These are phyloP conservation scores for Gouania willdenowi DNA, from an alignment of 2,797 vertebrate genomes.

Conservation along the genomic window DNA sequence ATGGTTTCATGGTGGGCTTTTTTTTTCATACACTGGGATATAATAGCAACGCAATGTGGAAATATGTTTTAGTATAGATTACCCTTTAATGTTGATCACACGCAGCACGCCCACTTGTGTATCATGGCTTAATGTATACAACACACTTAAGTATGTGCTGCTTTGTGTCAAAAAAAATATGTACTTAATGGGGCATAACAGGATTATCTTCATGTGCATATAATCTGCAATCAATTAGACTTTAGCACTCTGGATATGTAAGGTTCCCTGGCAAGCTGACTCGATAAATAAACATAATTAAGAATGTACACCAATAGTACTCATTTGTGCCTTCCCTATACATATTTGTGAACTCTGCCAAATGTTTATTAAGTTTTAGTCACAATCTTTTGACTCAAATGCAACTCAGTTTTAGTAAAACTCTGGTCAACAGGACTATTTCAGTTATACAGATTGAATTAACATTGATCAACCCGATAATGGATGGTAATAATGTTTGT, in stretches of 20 bases:
- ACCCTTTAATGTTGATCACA: not conserved
- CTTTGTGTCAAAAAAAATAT: slow-evolving; percentile 38
- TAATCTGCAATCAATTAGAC: slow-evolving; percentile 45
- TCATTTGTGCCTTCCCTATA: no score
- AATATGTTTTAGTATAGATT: not conserved
- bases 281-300: not conserved
- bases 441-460: no score
- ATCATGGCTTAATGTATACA: slow-evolving; percentile 28
- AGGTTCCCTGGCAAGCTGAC: not conserved
- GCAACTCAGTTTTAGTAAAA: no score
- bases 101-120: not conserved
- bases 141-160: slow-evolving; percentile 22
- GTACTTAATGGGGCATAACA: slow-evolving; percentile 42
- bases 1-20: no score
- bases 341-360: slow-evolving; percentile 4
- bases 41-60: not conserved
- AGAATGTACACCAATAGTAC: not conserved
- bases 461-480: no score
- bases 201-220: slow-evolving; percentile 40
- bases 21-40: no score
- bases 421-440: no score
- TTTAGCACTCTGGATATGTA: slow-evolving; percentile 4
- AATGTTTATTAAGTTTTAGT: no score
- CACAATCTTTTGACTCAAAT: no score
- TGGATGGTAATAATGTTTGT: no score